phyloP scores from a whole-genome alignment of 2,888 invertebrate species.

The Drosophila tripunctata region DNA sequence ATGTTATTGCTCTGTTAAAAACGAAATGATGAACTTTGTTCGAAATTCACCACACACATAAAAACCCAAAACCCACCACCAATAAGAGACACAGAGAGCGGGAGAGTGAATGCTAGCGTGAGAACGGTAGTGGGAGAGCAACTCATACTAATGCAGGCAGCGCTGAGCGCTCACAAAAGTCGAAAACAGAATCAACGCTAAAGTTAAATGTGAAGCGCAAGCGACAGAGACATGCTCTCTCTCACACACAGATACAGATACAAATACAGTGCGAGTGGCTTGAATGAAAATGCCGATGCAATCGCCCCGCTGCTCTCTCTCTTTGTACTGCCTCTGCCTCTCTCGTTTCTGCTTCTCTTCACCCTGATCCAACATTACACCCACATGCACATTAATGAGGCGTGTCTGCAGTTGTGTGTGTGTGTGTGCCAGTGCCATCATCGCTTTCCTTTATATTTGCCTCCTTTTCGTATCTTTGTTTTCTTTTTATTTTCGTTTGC shows the following conservation, averaged over 20 bases:
- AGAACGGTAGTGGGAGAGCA: conserved; percentile 9
- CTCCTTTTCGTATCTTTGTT: conserved; percentile 66
- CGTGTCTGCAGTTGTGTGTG: conserved; percentile 44
- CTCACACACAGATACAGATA: conserved; percentile 26
- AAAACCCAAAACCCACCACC: conserved; percentile 50
- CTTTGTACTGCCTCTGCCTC: conserved; percentile 36
- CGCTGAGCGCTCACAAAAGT: conserved; percentile 50
- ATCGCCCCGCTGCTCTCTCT: conserved; percentile 57
- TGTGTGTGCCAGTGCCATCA: conserved; percentile 65
- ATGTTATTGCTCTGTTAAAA: conserved; percentile 61
- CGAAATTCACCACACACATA: conserved; percentile 65
- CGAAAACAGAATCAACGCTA: conserved; percentile 72
- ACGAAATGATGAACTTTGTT: conserved; percentile 36
- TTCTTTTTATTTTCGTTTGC: conserved; percentile 64
- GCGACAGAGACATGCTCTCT: conserved; percentile 40
- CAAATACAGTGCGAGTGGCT: conserved; percentile 49
- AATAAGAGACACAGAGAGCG: conserved; percentile 9
- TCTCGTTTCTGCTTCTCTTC: conserved; percentile 6
- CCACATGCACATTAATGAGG: conserved; percentile 38
- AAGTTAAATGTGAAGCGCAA: conserved; percentile 67
- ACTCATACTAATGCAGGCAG: conserved; percentile 41
- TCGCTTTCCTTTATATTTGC: conserved; percentile 71
- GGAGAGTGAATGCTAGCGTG: not conserved
- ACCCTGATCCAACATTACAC: conserved; percentile 7
- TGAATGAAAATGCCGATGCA: conserved; percentile 83